Evolutionary conservation across 2,888 invertebrate species (phyloP).

Genomic region (Cryptus armator): DNA sequence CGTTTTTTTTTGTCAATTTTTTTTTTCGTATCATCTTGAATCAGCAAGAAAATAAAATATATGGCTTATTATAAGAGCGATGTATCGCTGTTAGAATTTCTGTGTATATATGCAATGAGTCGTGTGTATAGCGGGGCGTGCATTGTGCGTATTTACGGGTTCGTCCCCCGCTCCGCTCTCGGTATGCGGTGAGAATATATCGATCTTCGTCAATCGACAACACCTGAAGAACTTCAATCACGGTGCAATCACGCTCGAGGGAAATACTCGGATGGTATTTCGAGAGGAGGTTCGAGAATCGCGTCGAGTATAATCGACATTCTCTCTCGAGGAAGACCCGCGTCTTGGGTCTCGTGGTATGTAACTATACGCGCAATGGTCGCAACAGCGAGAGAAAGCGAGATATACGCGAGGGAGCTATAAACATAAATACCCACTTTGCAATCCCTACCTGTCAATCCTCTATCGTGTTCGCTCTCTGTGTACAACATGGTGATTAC

Average conservation of each 20-base stretch:
- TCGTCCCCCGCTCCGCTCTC: not conserved
- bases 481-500: conserved; percentile 48
- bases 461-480: conserved; percentile 4
- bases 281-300: conserved; percentile 32
- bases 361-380: not conserved
- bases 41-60: conserved; percentile 30
- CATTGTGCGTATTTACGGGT: conserved; percentile 41
- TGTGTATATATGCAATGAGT: not conserved
- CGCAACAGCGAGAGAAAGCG: conserved; percentile 1
- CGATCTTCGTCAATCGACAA: conserved; percentile 67
- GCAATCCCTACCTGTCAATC: conserved; percentile 54
- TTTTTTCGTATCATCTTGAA: not conserved
- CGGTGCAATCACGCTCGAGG: conserved; percentile 63
- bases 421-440: conserved; percentile 62
- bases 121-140: not conserved
- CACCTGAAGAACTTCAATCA: conserved; percentile 67
- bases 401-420: conserved; percentile 47
- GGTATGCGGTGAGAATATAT: conserved; percentile 59
- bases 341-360: not conserved
- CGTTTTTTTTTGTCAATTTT: not conserved
- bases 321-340: conserved; percentile 22
- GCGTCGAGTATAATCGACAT: conserved; percentile 34
- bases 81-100: not conserved
- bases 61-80: conserved; percentile 12
- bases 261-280: conserved; percentile 58